These are phyloP conservation scores for Limnephilus lunatus DNA, from an alignment of 2,888 invertebrate species.

Conservation along the genomic window DNA sequence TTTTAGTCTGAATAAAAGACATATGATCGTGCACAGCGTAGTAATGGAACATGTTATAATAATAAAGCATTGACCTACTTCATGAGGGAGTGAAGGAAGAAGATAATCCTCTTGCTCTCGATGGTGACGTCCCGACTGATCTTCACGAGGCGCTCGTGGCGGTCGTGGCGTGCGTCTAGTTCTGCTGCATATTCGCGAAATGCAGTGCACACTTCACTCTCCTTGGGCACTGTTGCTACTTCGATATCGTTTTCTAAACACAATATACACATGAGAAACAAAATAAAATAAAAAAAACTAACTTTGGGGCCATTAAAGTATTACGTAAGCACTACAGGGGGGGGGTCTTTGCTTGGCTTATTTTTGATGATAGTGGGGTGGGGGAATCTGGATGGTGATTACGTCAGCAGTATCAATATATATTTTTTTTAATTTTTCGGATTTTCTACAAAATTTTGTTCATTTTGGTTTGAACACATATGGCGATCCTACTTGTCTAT, in stretches of 20 bases:
- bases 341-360: no score
- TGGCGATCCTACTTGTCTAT: no score
- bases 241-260: constrained; percentile 35
- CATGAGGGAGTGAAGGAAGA: constrained; percentile 85
- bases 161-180: constrained; percentile 88
- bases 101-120: constrained; percentile 93
- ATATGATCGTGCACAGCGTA: neutral
- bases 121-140: constrained; percentile 90
- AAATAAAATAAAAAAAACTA: no score
- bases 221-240: neutral
- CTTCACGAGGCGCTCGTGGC: constrained; percentile 90
- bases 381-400: no score
- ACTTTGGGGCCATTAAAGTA: no score
- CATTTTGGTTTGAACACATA: no score
- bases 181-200: constrained; percentile 82
- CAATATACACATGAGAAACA: neutral
- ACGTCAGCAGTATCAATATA: no score
- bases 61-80: constrained; percentile 71
- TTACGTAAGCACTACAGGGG: no score
- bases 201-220: constrained; percentile 74
- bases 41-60: neutral
- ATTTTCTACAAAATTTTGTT: no score
- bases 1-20: neutral
- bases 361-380: no score
- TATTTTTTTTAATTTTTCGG: no score